phyloP scores from a whole-genome alignment of 2,888 invertebrate species.

The Meandrusa payeni region DNA sequence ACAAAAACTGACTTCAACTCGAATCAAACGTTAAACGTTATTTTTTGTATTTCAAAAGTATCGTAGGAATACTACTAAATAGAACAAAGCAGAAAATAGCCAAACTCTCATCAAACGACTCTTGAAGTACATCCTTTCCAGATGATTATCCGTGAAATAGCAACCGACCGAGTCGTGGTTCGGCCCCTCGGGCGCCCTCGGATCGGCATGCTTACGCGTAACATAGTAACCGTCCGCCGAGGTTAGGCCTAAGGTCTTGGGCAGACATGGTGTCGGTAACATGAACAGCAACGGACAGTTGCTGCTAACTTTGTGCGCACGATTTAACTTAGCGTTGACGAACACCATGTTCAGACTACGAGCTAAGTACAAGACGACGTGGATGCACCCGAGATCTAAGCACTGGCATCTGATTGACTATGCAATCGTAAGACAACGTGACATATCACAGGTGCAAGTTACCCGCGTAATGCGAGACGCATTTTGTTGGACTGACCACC shows the following conservation, averaged over 20 bases:
- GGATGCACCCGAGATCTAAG: conserved; percentile 36
- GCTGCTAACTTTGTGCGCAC: conserved; percentile 31
- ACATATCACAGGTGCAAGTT: conserved; percentile 28
- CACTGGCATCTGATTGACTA: conserved; percentile 34
- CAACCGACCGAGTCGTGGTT: no score
- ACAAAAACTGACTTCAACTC: no score
- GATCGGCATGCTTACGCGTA: no score
- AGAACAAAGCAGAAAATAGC: no score
- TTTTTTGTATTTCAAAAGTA: no score
- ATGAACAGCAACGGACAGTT: conserved; percentile 34
- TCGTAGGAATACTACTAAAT: no score
- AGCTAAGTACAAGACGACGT: conserved; percentile 35
- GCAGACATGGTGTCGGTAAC: conserved; percentile 33
- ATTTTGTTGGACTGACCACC: conserved; percentile 31
- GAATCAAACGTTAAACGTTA: no score
- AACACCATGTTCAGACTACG: conserved; percentile 36
- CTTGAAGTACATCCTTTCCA: no score
- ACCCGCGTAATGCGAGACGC: conserved; percentile 34
- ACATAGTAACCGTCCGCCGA: no score
- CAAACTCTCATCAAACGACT: no score
- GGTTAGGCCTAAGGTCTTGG: conserved; percentile 14
- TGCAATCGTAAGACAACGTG: conserved; percentile 26
- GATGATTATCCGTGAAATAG: no score
- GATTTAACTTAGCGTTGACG: conserved; percentile 27
- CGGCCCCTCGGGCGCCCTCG: no score